Evolutionary conservation across 2,797 vertebrate genomes (phyloP).

Genomic region (Arctocebus calabarensis): DNA sequence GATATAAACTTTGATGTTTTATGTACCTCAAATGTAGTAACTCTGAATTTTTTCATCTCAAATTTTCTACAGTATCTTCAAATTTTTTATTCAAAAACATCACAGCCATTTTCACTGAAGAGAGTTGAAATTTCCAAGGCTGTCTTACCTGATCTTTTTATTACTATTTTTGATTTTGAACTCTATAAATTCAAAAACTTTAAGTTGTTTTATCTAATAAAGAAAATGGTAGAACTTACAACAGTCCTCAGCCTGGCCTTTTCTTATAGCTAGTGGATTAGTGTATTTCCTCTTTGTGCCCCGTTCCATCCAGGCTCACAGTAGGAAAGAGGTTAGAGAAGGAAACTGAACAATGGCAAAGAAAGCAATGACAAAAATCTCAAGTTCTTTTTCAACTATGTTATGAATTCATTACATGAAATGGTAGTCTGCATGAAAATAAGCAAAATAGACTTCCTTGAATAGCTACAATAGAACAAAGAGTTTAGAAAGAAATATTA

Average conservation of each 20-base stretch:
- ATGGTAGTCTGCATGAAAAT: conserved; percentile 61
- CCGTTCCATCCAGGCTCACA: neutral
- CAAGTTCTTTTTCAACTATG: conserved; percentile 55
- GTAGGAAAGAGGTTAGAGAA: neutral
- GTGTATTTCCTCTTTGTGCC: neutral
- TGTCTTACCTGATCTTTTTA: neutral
- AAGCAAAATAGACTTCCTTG: conserved; percentile 51
- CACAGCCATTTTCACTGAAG: conserved; percentile 40
- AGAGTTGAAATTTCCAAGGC: conserved; percentile 20
- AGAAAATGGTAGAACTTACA: conserved; percentile 28
- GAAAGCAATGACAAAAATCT: conserved; percentile 58
- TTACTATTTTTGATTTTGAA: conserved; percentile 48
- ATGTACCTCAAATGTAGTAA: neutral
- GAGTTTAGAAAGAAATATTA: conserved; percentile 74
- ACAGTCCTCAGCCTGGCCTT: neutral
- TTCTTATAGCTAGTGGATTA: neutral
- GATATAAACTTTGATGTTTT: conserved; percentile 31
- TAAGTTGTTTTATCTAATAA: conserved; percentile 5
- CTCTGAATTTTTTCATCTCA: neutral
- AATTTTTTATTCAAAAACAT: conserved; percentile 33
- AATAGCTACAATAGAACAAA: conserved; percentile 65
- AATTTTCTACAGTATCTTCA: conserved; percentile 39
- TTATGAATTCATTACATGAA: conserved; percentile 51
- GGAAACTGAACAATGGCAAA: conserved; percentile 11
- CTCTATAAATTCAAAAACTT: neutral